Percentiles rank a stretch among this genome's conserved stretches.
These are phyloP conservation scores for Hippocampus zosterae DNA, from an alignment of 2,113 vertebrate species.

Conservation along the genomic window DNA sequence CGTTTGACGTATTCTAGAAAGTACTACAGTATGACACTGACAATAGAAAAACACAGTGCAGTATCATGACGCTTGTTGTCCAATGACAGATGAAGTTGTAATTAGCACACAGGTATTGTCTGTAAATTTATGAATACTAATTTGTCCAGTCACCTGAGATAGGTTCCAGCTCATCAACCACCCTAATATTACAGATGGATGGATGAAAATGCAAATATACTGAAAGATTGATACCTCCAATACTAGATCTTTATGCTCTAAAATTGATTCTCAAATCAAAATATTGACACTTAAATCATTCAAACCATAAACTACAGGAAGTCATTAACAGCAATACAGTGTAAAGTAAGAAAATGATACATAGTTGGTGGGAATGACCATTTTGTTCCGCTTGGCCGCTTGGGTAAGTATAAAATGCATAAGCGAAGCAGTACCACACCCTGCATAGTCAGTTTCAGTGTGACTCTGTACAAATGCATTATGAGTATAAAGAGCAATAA, in stretches of 20 bases:
- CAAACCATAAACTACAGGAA: neutral
- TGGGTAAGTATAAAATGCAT: neutral
- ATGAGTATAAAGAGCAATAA: neutral
- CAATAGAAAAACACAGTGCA: no score
- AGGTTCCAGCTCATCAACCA: no score
- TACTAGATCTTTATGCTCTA: neutral
- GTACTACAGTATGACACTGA: no score
- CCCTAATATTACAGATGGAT: no score
- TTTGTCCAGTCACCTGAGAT: no score
- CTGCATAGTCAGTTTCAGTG: neutral
- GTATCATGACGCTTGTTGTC: no score
- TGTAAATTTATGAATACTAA: no score
- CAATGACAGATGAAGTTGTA: no score
- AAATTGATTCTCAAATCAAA: neutral
- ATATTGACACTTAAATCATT: neutral
- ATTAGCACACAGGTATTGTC: no score
- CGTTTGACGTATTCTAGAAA: no score
- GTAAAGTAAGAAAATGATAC: neutral
- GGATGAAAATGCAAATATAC: neutral
- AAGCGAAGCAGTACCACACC: neutral
- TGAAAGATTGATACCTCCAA: neutral
- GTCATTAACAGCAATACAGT: neutral
- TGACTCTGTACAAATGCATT: neutral
- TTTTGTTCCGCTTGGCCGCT: neutral
- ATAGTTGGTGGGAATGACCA: neutral